Base-by-base conservation (phyloP, 2,113 vertebrate species). In the Cyanocitta stelleri region DNA sequence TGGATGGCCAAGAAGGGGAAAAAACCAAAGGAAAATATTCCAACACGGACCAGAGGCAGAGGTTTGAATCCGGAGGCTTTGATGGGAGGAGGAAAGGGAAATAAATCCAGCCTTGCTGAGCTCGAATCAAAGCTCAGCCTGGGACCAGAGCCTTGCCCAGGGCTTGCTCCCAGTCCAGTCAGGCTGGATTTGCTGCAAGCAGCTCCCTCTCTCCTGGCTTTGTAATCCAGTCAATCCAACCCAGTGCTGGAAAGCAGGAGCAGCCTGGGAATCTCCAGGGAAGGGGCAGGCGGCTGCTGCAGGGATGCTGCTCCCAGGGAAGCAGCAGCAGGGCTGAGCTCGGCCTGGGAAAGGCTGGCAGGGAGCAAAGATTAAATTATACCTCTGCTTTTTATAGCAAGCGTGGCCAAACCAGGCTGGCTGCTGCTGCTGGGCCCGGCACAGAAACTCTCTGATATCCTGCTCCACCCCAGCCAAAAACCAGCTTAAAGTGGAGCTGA, bases 151-250 rank as follows among this genome's bases (percentile, higher is more conserved):
- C 13, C 58, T 52, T 86, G 80, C 87, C 87, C 84, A 46, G 58
- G 71, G 81, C 55, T 58, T 10, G 24, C 48, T 85, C 32, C 23
- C 4, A 10, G 58, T 13, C 68, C 37, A 20, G 51, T 63, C 61
- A 3, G 75, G 87, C 81, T 26, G 66, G 85, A 69, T 73, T 27
- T 24, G 51, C 35, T 56, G 58, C 48, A 12, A 69, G n/a, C 51
- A 37, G 20, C 74, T 77, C 54, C 9, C 7, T 66, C 29, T 32
- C 0, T 13, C 0, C 13, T 32, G 37, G 49, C 37, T 35, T 5
- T 24, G 3, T 1, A 6, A 27, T 9, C 33, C 23, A 41, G 48
- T 20, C 3, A 2, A 24, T 49, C 54, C 22, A 32, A 72, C 0
- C 26, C 49, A 2, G n/a, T 41, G 63, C 68, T 59, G 95, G 92